Evolutionary conservation across 2,888 invertebrate species (phyloP).

Genomic region (Isoperla grammatica): DNA sequence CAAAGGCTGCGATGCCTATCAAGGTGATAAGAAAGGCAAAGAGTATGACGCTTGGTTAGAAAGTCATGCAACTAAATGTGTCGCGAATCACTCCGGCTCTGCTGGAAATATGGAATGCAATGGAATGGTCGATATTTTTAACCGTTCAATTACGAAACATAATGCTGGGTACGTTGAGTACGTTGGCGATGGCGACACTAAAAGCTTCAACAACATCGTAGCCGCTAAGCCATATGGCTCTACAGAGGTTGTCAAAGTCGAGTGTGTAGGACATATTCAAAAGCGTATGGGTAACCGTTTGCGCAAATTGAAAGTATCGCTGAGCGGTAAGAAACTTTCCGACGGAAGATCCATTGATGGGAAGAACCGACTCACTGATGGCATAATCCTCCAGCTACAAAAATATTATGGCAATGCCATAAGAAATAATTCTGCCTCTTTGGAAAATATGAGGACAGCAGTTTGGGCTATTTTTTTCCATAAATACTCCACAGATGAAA

Average conservation of each 20-base stretch:
- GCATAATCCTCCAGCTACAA: background rate
- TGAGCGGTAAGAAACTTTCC: background rate
- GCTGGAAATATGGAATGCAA: slow-evolving; percentile 31
- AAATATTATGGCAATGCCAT: slow-evolving; percentile 21
- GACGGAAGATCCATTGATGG: background rate
- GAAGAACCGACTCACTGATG: background rate
- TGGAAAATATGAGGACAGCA: slow-evolving; percentile 18
- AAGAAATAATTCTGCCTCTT: background rate
- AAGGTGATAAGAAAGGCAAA: background rate
- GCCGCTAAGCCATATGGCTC: slow-evolving; percentile 28
- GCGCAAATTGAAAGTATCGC: background rate
- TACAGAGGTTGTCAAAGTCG: slow-evolving; percentile 25
- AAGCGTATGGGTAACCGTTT: slow-evolving; percentile 32
- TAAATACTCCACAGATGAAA: slow-evolving; percentile 14
- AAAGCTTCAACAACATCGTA: slow-evolving; percentile 20
- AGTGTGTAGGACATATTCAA: slow-evolving; percentile 29
- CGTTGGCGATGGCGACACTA: slow-evolving; percentile 27
- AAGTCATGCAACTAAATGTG: slow-evolving; percentile 23
- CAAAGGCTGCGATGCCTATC: background rate
- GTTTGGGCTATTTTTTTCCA: slow-evolving; percentile 26
- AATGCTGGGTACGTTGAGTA: slow-evolving; percentile 26
- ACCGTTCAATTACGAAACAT: slow-evolving; percentile 23
- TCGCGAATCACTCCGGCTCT: slow-evolving; percentile 28
- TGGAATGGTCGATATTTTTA: slow-evolving; percentile 27
- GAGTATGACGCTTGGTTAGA: slow-evolving; percentile 6